These are phyloP conservation scores for Dendrolimus kikuchii DNA, from an alignment of 1,140 invertebrate genomes.

Conservation along the genomic window DNA sequence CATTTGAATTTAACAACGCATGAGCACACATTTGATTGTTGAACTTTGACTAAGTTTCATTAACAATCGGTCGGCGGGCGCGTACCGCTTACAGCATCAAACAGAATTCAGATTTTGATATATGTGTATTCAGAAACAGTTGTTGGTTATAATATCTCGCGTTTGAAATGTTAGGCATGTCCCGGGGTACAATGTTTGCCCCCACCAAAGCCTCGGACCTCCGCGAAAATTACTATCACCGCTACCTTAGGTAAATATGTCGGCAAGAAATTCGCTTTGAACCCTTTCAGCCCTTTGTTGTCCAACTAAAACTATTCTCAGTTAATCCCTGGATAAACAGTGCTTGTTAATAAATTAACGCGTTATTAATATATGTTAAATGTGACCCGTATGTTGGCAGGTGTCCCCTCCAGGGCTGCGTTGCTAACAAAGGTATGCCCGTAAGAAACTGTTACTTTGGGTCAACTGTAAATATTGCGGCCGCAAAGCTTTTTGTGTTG, in stretches of 20 bases:
- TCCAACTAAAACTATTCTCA: conserved; percentile 70
- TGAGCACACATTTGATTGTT: conserved; percentile 12
- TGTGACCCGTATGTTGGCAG: conserved; percentile 58
- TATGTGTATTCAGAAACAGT: conserved; percentile 16
- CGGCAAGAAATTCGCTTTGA: conserved; percentile 71
- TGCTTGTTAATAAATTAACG: conserved; percentile 69
- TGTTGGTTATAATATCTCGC: conserved; percentile 18
- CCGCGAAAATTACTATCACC: conserved; percentile 68
- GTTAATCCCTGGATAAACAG: conserved; percentile 70
- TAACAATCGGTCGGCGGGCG: conserved; percentile 15
- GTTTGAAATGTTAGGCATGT: conserved; percentile 27
- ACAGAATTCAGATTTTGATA: conserved; percentile 25
- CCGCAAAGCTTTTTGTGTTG: conserved; percentile 49
- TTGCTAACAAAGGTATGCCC: conserved; percentile 53
- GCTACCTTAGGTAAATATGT: conserved; percentile 70
- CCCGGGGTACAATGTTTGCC: conserved; percentile 46
- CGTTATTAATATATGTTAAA: conserved; percentile 69
- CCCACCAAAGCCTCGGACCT: conserved; percentile 54
- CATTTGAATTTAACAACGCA: conserved; percentile 13
- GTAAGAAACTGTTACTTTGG: conserved; percentile 25
- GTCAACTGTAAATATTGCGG: conserved; percentile 56
- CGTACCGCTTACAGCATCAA: conserved; percentile 17
- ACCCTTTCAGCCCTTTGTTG: conserved; percentile 68
- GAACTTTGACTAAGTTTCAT: conserved; percentile 14
- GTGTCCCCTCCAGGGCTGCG: conserved; percentile 56